Percentiles rank a stretch among this genome's conserved stretches.
phyloP scores from a whole-genome alignment of 2,113 vertebrate genomes.

The Pterophyllum scalare region DNA sequence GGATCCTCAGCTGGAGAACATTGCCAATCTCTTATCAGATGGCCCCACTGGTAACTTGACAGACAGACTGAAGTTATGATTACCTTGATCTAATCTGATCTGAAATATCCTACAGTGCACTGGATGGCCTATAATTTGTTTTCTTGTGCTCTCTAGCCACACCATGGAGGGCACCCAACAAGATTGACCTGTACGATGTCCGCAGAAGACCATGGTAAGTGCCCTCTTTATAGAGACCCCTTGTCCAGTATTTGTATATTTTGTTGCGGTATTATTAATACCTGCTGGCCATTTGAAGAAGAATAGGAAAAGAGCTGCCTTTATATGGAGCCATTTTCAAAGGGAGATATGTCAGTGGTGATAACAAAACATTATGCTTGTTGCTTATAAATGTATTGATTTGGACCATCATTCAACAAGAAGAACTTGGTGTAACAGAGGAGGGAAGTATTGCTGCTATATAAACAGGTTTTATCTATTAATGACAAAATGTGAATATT shows the following conservation, averaged over 20 bases:
- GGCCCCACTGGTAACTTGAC: slow-evolving; percentile 59
- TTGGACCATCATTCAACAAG: not conserved
- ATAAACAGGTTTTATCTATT: not conserved
- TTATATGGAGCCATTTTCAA: not conserved
- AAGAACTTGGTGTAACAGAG: not conserved
- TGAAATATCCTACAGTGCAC: slow-evolving; percentile 53
- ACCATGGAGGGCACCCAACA: slow-evolving; percentile 94
- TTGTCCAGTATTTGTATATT: not conserved
- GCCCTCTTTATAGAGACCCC: not conserved
- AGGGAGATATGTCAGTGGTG: not conserved
- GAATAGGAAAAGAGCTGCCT: not conserved
- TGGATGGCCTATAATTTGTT: slow-evolving; percentile 34
- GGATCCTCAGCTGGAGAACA: slow-evolving; percentile 57
- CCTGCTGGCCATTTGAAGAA: not conserved
- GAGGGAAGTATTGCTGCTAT: not conserved
- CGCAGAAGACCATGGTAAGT: slow-evolving; percentile 96
- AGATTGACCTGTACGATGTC: slow-evolving; percentile 98
- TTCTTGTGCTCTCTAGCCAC: slow-evolving; percentile 83
- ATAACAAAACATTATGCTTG: not conserved
- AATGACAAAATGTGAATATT: not conserved
- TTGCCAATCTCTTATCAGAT: slow-evolving; percentile 74
- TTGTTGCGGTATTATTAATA: not conserved
- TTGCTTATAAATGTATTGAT: not conserved
- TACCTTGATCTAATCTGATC: slow-evolving; percentile 73
- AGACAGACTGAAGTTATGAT: slow-evolving; percentile 72